phyloP scores from a whole-genome alignment of 2,797 vertebrate genomes.

The Rhynchonycteris naso region DNA sequence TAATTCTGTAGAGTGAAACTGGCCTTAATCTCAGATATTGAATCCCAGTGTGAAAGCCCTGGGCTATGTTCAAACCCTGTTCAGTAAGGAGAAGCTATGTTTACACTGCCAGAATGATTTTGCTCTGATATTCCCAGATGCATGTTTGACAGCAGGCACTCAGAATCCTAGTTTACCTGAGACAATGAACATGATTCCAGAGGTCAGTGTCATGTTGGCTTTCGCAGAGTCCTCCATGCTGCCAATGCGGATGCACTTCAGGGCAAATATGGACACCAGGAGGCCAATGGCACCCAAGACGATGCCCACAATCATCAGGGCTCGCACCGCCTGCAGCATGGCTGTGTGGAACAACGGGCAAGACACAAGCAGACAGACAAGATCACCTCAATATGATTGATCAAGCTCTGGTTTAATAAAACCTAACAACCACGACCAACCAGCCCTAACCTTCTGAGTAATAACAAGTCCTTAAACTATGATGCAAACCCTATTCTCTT shows the following conservation, averaged over 20 bases:
- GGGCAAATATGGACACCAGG: conserved; percentile 91
- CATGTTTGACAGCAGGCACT: neutral
- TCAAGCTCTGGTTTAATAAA: neutral
- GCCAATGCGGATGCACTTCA: conserved; percentile 94
- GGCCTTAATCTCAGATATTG: neutral
- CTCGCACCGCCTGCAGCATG: conserved; percentile 92
- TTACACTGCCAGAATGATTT: neutral
- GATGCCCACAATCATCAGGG: conserved; percentile 93
- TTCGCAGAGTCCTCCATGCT: conserved; percentile 93
- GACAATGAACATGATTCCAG: conserved; percentile 91
- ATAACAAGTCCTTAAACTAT: neutral
- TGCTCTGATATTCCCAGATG: neutral
- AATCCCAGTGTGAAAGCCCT: neutral
- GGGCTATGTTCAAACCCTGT: neutral
- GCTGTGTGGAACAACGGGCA: conserved; percentile 82
- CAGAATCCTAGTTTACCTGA: conserved; percentile 85
- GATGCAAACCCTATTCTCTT: neutral
- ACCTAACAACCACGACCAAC: neutral
- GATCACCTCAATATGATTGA: too few relatives aligned
- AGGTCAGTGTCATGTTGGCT: conserved; percentile 93
- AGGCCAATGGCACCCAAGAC: conserved; percentile 90
- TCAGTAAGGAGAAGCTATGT: neutral
- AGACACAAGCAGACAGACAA: accelerated
- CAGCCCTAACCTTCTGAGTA: neutral
- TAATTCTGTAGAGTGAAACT: neutral